Evolutionary conservation across 2,113 vertebrate genomes (phyloP).

Genomic region (Aleadryas rufinucha): DNA sequence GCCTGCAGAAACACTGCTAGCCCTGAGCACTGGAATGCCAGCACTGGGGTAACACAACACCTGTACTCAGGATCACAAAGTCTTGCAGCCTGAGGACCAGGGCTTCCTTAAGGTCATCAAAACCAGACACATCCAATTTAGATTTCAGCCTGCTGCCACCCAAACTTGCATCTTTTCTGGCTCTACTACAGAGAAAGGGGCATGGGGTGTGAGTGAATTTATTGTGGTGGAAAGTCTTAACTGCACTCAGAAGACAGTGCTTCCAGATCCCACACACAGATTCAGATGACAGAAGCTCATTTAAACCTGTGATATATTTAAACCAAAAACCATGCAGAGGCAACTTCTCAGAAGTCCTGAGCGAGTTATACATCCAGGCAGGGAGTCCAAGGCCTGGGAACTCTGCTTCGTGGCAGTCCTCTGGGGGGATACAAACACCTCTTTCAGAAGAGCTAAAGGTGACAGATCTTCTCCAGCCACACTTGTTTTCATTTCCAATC

Average conservation of each 20-base stretch:
- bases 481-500: background rate
- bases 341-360: background rate
- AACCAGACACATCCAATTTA: background rate
- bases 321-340: background rate
- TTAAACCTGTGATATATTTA: background rate
- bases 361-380: background rate
- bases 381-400: background rate
- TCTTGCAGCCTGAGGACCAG: background rate
- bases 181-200: background rate
- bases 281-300: background rate
- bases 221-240: background rate
- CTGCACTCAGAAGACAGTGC: background rate
- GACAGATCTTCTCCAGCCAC: background rate
- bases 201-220: background rate
- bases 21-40: background rate
- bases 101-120: background rate
- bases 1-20: background rate
- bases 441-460: background rate
- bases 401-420: background rate
- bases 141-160: background rate
- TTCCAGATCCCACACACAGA: background rate
- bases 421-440: background rate
- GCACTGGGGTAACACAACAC: rapidly evolving
- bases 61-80: background rate
- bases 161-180: background rate